Evolutionary conservation across 2,113 vertebrate genomes (phyloP).

Genomic region (Malurus cyaneus): DNA sequence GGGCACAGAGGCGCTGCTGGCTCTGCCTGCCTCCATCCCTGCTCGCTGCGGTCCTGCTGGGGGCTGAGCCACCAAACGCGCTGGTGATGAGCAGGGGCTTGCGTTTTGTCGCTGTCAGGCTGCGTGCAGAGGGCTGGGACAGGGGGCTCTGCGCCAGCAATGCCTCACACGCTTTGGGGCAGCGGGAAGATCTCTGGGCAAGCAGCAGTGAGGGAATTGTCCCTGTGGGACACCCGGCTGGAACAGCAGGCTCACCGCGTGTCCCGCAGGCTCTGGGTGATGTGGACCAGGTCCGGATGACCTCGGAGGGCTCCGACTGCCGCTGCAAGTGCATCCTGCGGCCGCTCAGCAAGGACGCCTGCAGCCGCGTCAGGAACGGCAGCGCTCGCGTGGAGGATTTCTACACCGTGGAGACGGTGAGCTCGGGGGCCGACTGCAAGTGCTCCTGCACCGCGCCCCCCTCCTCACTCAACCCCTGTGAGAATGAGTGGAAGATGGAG

Average conservation of each 20-base stretch:
- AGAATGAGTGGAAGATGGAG: conserved; percentile 97
- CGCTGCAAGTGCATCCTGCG: conserved; percentile 97
- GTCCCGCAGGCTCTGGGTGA: conserved; percentile 84
- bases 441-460: conserved; percentile 94
- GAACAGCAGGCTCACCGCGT: background rate
- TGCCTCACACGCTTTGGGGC: accelerated
- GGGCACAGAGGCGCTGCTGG: background rate
- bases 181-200: background rate
- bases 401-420: conserved; percentile 95
- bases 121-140: accelerated
- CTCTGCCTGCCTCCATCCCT: background rate
- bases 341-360: conserved; percentile 89
- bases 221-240: accelerated
- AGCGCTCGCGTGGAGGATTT: conserved; percentile 86
- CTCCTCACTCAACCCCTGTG: conserved; percentile 94
- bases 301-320: conserved; percentile 93
- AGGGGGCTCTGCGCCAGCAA: background rate
- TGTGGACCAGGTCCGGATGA: conserved; percentile 90
- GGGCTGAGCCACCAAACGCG: background rate
- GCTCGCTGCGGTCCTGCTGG: background rate
- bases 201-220: background rate
- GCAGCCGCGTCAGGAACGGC: conserved; percentile 82
- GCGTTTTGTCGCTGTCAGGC: accelerated
- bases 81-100: background rate
- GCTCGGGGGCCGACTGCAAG: conserved; percentile 90